Percentiles rank a stretch among this genome's conserved stretches.
Evolutionary conservation across 2,113 vertebrate genomes (phyloP).

Genomic region (Podilymbus podiceps): DNA sequence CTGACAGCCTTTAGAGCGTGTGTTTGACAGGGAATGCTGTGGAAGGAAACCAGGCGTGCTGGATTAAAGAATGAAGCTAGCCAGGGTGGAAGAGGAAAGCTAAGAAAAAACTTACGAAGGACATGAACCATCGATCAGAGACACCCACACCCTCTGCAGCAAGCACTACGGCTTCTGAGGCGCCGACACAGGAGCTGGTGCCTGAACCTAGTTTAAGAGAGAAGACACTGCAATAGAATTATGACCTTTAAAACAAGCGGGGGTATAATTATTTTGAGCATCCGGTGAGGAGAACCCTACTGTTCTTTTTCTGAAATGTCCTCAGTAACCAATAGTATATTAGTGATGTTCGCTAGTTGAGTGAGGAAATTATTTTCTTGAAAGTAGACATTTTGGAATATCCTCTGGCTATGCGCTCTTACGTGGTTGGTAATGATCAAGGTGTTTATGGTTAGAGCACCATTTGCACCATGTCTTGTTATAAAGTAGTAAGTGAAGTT

Average conservation of each 20-base stretch:
- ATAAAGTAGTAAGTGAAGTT: neutral
- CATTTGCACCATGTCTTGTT: neutral
- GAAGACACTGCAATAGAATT: neutral
- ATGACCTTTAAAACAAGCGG: neutral
- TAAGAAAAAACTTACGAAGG: neutral
- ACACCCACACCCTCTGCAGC: neutral
- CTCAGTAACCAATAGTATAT: neutral
- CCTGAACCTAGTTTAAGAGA: neutral
- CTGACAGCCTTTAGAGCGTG: neutral
- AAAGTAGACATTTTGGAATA: neutral
- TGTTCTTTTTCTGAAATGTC: neutral
- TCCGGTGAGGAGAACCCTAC: neutral
- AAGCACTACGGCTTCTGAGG: neutral
- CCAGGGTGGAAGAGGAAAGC: neutral
- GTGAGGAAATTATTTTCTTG: neutral
- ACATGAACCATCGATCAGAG: neutral
- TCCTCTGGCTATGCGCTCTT: neutral
- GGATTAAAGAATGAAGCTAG: neutral
- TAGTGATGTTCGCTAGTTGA: rapidly evolving
- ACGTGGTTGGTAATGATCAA: neutral
- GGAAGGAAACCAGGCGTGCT: neutral
- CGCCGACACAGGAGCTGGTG: rapidly evolving
- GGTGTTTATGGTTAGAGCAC: neutral
- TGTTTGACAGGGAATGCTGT: neutral
- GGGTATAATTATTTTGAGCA: neutral